Conservation (phyloP, 2,888 invertebrate species). For the Acleris holmiana region DNA sequence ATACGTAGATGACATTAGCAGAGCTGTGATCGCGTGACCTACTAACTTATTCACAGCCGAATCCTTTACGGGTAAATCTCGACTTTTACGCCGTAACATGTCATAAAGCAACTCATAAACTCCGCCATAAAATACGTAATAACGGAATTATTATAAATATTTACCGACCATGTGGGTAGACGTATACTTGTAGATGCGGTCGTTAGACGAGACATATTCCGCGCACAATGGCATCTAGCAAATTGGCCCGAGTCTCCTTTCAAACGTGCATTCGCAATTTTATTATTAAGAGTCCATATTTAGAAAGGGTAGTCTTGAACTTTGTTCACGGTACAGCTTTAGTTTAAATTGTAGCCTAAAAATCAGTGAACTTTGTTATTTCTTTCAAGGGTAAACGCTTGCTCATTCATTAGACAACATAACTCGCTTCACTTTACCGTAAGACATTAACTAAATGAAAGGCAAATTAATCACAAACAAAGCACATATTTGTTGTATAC, state of each 20-base stretch:
- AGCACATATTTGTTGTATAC: conserved; percentile 34
- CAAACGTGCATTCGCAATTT: conserved; percentile 35
- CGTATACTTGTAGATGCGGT: conserved; percentile 43
- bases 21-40: conserved; percentile 47
- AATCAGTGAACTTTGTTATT: not conserved
- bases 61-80: conserved; percentile 75
- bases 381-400: not conserved
- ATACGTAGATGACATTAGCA: conserved; percentile 7
- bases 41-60: conserved; percentile 74
- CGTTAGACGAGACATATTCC: conserved; percentile 34
- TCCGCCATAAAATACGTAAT: conserved; percentile 70
- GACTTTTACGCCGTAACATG: conserved; percentile 78
- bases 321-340: too few species aligned
- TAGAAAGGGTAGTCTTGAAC: conserved; percentile 18
- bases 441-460: conserved; percentile 24
- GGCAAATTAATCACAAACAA: conserved; percentile 36
- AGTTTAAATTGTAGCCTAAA: too few species aligned
- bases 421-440: conserved; percentile 16
- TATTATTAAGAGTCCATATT: conserved; percentile 33
- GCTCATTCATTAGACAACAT: too few species aligned
- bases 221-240: conserved; percentile 33
- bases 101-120: conserved; percentile 75
- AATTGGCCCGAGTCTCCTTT: conserved; percentile 36
- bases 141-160: conserved; percentile 77
- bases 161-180: conserved; percentile 51